Evolutionary conservation across 2,113 vertebrate species (phyloP).

Genomic region (Malaclemys terrapin): DNA sequence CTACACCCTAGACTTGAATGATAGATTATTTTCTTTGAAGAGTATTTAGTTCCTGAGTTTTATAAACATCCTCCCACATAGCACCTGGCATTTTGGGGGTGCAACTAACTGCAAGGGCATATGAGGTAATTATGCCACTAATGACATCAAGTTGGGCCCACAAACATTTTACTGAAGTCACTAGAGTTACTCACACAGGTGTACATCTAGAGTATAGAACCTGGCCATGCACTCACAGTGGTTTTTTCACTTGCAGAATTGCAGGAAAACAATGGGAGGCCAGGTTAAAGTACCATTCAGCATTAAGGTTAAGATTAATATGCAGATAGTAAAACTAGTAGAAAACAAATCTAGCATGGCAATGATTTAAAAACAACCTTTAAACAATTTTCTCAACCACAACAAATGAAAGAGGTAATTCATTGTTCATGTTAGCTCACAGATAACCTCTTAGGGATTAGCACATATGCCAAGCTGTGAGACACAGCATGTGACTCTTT

Average conservation of each 20-base stretch:
- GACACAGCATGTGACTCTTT: neutral
- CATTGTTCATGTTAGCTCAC: neutral
- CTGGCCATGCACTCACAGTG: neutral
- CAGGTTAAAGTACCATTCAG: constrained; percentile 8
- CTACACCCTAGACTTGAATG: constrained; percentile 31
- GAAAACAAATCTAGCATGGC: constrained; percentile 43
- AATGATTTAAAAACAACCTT: constrained; percentile 37
- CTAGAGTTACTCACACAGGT: neutral
- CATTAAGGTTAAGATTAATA: constrained; percentile 25
- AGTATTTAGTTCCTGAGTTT: neutral
- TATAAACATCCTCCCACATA: neutral
- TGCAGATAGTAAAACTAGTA: constrained; percentile 21
- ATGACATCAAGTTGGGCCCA: neutral
- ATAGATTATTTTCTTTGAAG: constrained; percentile 20
- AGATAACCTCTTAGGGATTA: neutral
- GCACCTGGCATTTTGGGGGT: constrained; percentile 1
- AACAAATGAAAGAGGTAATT: constrained; percentile 12
- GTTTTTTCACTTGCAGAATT: neutral
- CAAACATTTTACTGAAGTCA: neutral
- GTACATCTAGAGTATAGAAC: accelerated
- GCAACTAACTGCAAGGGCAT: constrained; percentile 27
- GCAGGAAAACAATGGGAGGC: neutral
- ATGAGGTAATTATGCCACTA: neutral
- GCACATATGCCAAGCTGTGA: neutral
- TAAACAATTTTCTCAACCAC: constrained; percentile 25